Evolutionary conservation across 2,888 invertebrate genomes (phyloP), one percentile per base, ranked within the genome.

Genomic region (Caenorhabditis sp.): DNA sequence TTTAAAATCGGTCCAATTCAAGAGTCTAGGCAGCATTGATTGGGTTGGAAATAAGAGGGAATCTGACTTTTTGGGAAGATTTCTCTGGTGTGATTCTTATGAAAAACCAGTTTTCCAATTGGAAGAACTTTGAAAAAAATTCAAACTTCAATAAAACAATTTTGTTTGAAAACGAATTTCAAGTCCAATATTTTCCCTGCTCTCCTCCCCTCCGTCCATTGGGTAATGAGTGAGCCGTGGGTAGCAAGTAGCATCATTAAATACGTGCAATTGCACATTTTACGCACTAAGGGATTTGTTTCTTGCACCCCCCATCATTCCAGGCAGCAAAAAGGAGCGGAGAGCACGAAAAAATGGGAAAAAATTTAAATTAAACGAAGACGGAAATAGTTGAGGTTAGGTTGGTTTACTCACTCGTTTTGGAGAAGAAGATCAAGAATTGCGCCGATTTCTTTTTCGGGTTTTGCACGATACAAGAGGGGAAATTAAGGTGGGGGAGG

Each of bases 181-280:
- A 32, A 32, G 32, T 32, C 32, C 32, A 32, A 32, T 6, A n/a
- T n/a, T n/a, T n/a, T n/a, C n/a, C n/a, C n/a, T n/a, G n/a, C n/a
- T n/a, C n/a, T n/a, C n/a, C n/a, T n/a, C n/a, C n/a, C 40, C 40
- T 13, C 13, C 13, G 6, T 13, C 2, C 47, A 5, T 6, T 5
- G 47, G 47, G 47, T 47, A 47, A 47, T 47, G 47, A 47, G 47
- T 5, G 47, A 18, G 47, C 18, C n/a, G 18, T 47, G 47, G 18
- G 47, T 1, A 47, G 20, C 47, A 47, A 47, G 47, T 47, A 18
- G 47, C 47, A 20, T 47, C 47, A 18, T 47, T 47, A 47, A 18
- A 47, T 47, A 47, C 47, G 47, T 47, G 47, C 47, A 47, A 11
- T 18, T 47, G 47, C 47, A 47, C 47, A 47, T 18, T 47, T 47